phyloP scores from a whole-genome alignment of 2,797 vertebrate species.

The Cryptoprocta ferox region DNA sequence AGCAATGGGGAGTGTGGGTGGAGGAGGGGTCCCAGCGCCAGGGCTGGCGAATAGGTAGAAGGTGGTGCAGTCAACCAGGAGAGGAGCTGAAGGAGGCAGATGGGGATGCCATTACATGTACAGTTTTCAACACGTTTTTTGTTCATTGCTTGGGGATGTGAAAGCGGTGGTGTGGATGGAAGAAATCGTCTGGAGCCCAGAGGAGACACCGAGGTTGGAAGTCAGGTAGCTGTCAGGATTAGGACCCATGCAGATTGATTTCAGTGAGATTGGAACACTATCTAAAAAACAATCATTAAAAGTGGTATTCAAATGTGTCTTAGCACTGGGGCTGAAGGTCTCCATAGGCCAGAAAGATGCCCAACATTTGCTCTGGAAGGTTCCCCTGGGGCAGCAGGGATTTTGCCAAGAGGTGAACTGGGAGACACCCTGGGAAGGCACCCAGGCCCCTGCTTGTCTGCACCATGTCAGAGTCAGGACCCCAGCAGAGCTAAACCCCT shows the following conservation, averaged over 20 bases:
- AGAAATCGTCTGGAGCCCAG: too few species aligned
- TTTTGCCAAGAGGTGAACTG: neutral
- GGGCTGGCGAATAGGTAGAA: neutral
- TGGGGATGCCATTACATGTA: neutral
- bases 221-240: neutral
- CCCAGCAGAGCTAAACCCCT: neutral
- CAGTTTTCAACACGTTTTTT: neutral
- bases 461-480: constrained; percentile 77
- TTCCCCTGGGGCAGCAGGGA: neutral
- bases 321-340: neutral
- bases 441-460: constrained; percentile 51
- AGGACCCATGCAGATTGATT: neutral
- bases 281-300: neutral
- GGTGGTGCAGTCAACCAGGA: neutral
- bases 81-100: neutral
- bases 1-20: too few species aligned
- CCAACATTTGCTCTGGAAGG: neutral
- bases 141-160: neutral
- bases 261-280: neutral
- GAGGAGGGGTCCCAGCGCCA: neutral
- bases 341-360: neutral
- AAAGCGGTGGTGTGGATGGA: neutral
- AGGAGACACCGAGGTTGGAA: neutral
- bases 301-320: neutral
- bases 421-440: neutral